Conservation (phyloP, 2,888 invertebrate genomes). For the Steinernema scapterisci region DNA sequence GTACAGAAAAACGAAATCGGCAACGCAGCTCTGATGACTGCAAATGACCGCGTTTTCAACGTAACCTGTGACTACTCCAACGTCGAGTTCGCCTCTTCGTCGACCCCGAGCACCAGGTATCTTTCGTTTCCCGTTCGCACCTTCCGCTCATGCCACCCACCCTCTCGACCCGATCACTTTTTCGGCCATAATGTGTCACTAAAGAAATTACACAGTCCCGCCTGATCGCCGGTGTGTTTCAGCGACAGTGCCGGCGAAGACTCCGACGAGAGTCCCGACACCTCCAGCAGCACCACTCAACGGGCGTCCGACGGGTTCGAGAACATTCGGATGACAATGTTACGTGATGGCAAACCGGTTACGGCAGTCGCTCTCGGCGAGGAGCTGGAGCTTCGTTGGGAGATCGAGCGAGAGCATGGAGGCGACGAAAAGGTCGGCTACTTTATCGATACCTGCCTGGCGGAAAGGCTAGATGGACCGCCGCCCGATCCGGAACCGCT, state of each 20-base stretch:
- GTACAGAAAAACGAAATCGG: conserved; percentile 61
- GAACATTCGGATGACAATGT: conserved; percentile 59
- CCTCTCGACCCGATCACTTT: background rate
- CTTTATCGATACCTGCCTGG: conserved; percentile 63
- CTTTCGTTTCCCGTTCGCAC: background rate
- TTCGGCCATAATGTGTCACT: background rate
- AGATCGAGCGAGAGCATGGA: conserved; percentile 34
- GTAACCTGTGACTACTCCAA: conserved; percentile 64
- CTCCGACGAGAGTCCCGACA: background rate
- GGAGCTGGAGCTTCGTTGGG: conserved; percentile 59
- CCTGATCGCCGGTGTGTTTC: background rate
- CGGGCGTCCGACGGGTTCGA: conserved; percentile 38
- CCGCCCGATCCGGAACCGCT: conserved; percentile 62
- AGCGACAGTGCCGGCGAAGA: background rate
- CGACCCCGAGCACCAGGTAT: background rate
- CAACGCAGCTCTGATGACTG: conserved; percentile 61
- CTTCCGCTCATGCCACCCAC: background rate
- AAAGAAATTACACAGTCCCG: background rate
- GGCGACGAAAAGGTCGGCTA: conserved; percentile 48
- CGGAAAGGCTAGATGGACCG: conserved; percentile 65
- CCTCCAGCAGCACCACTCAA: conserved; percentile 10
- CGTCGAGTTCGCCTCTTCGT: conserved; percentile 5
- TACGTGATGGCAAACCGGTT: conserved; percentile 56
- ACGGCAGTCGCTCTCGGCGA: conserved; percentile 60
- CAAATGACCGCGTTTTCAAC: conserved; percentile 64